Conservation (phyloP, 2,113 vertebrate genomes). For the Gopherus flavomarginatus region DNA sequence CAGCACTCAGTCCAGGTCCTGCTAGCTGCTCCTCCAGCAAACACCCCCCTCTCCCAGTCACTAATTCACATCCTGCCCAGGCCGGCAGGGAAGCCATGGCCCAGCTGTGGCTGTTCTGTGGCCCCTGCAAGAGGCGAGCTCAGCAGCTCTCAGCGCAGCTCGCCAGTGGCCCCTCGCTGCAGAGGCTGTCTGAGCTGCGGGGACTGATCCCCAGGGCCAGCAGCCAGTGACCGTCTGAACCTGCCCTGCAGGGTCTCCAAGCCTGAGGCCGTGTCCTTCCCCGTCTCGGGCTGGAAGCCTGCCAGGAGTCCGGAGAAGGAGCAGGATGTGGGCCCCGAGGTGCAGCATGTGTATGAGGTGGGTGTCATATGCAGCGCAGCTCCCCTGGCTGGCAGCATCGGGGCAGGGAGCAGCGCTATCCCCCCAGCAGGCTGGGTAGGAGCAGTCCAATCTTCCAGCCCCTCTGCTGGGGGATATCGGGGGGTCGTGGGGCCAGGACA, state of each 20-base stretch:
- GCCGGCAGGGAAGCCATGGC: not conserved
- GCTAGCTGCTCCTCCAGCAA: not conserved
- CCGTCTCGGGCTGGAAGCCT: slow-evolving; percentile 82
- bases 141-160: not conserved
- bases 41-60: not conserved
- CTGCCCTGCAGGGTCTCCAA: slow-evolving; percentile 84
- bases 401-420: not conserved
- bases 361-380: not conserved
- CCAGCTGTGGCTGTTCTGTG: not conserved
- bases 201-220: not conserved
- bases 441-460: no score
- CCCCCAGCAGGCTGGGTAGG: not conserved
- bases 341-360: slow-evolving; percentile 93
- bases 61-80: not conserved
- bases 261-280: slow-evolving; percentile 88
- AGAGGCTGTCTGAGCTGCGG: not conserved
- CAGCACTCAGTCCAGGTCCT: not conserved
- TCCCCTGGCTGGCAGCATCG: not conserved
- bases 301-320: slow-evolving; percentile 78
- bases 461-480: not conserved
- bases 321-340: slow-evolving; percentile 85
- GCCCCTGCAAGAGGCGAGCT: not conserved
- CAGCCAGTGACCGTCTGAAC: not conserved
- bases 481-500: no score
- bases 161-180: not conserved